Conservation (phyloP, 2,113 vertebrate genomes). For the Ornithorhynchus anatinus region DNA sequence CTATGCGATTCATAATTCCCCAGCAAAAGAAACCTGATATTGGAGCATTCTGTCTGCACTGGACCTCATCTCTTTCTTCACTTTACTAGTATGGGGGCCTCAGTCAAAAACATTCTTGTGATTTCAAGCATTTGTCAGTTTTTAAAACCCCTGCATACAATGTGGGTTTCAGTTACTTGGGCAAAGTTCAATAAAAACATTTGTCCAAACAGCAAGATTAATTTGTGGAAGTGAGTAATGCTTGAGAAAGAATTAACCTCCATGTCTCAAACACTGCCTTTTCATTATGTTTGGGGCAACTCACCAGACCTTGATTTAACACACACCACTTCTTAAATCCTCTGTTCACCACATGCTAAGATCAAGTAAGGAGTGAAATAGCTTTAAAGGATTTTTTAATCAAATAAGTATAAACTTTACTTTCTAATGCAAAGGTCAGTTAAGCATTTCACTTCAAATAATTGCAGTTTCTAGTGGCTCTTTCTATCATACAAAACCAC, state of each 20-base stretch:
- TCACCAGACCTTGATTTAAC: not conserved
- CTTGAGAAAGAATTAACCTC: slow-evolving; percentile 4
- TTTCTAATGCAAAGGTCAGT: slow-evolving; percentile 23
- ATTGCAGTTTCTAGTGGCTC: slow-evolving; percentile 34
- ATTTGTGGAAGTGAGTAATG: not conserved
- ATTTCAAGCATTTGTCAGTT: slow-evolving; percentile 16
- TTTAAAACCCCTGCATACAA: too few relatives aligned
- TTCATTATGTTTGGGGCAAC: not conserved
- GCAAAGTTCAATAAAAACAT: not conserved
- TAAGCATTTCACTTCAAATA: slow-evolving; percentile 49
- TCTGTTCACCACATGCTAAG: slow-evolving; percentile 3
- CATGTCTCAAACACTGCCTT: not conserved
- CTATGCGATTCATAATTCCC: too few relatives aligned
- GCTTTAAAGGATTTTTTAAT: slow-evolving; percentile 33
- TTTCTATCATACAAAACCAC: slow-evolving; percentile 23
- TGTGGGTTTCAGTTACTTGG: too few relatives aligned
- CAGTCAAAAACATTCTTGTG: too few relatives aligned
- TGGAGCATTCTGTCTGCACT: too few relatives aligned
- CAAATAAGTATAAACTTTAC: slow-evolving; percentile 28
- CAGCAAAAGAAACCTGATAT: too few relatives aligned
- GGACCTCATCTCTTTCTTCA: too few relatives aligned
- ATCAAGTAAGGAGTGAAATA: slow-evolving; percentile 22
- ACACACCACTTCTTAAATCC: slow-evolving; percentile 2
- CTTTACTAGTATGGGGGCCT: too few relatives aligned
- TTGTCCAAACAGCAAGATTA: not conserved